Conservation (phyloP, 2,113 vertebrate species). For the Zootoca vivipara region DNA sequence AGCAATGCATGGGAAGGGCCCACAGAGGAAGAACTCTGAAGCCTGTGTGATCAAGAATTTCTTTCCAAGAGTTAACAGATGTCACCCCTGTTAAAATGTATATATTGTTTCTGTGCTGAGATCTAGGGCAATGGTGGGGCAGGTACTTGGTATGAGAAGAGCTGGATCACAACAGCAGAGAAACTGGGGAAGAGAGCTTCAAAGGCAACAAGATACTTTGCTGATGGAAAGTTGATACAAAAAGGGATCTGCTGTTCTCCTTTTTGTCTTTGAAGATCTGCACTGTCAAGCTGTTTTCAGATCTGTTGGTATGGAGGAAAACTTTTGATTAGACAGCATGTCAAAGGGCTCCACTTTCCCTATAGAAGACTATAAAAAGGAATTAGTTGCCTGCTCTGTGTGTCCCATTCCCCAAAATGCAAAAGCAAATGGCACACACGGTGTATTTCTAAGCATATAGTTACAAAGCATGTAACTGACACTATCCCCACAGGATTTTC, state of each 20-base stretch:
- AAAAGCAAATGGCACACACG: background rate
- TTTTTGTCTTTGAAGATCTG: background rate
- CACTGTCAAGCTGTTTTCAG: background rate
- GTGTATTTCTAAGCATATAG: background rate
- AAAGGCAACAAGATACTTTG: background rate
- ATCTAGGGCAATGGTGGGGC: background rate
- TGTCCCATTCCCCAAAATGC: background rate
- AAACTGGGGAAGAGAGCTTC: background rate
- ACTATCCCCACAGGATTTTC: background rate
- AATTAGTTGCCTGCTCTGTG: background rate
- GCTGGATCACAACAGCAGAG: background rate
- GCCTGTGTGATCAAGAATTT: background rate
- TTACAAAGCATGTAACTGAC: background rate
- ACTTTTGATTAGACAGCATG: background rate
- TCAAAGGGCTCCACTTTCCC: background rate
- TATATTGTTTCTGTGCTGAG: background rate
- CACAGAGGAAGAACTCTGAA: rapidly evolving
- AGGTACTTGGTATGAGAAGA: background rate
- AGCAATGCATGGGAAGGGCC: background rate
- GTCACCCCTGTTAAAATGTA: background rate
- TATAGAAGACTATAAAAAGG: background rate
- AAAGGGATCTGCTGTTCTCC: background rate
- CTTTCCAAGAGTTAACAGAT: background rate
- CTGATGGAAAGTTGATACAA: background rate
- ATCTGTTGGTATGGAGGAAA: background rate